Evolutionary conservation across 2,113 vertebrate species (phyloP), one percentile per base, ranked within the genome.

Genomic region (Nerophis lumbriciformis): DNA sequence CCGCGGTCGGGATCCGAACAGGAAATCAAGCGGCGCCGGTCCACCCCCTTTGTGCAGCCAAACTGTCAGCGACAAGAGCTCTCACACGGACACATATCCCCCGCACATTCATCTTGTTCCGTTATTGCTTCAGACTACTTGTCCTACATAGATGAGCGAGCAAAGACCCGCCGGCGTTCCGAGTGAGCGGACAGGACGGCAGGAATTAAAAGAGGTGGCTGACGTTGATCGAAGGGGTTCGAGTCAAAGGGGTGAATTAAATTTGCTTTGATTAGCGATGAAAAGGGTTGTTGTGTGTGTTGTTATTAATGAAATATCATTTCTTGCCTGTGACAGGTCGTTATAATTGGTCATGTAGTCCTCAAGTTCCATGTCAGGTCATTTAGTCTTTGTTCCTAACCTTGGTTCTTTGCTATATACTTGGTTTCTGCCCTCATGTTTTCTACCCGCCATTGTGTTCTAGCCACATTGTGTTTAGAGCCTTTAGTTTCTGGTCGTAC

Each of bases 1-100:
- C 87, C 77, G 66, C 59, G 6, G 84, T 88, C 90, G 83, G 87
- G 86, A 88, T 91, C 86, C 87, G 81, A 85, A 90, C 85, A 90
- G 87, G 82, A 90, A 87, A 90, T 90, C 91, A 85, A 82, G 65
- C 76, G 85, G 63, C 87, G 73, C 68, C 44, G 76, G 59, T 83
- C 83, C 81, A 75, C 48, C 11, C 48, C 9, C 89, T 88, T 88
- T 80, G 39, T 72, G 83, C 71, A 59, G 82, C 38, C 16, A 84
- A 82, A 78, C 74, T 61, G 72, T 77, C 76, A 51, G 36, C 72
- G 72, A 80, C 77, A 82, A 45, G 61, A 76, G 59, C 82, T 72
- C 84, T 68, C 65, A 83, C 82, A 82, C 78, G 80, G 85, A 79
- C 79, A 76, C 86, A 84, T 88, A 57, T 57, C 6, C 42, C 88